These are phyloP conservation scores for Huso huso DNA, from an alignment of 2,797 vertebrate species.

Conservation along the genomic window DNA sequence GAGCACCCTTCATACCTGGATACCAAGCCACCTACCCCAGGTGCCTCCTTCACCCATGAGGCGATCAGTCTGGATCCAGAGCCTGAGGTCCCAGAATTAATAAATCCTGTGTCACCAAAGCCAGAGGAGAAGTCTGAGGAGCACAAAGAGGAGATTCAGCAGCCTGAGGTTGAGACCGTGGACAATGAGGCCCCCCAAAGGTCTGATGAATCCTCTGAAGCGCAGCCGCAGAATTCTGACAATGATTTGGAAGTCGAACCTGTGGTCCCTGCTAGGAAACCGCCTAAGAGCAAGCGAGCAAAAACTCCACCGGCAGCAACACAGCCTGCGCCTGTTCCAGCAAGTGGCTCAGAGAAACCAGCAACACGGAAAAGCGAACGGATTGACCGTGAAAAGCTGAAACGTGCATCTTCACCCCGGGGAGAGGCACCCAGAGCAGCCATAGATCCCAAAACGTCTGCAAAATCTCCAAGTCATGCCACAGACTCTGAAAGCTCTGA, in stretches of 20 bases:
- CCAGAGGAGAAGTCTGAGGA: conserved; percentile 54
- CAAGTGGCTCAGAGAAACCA: conserved; percentile 65
- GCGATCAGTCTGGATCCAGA: conserved; percentile 49
- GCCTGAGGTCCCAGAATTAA: conserved; percentile 38
- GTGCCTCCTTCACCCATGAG: conserved; percentile 42
- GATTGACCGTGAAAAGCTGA: conserved; percentile 90
- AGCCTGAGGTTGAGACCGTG: conserved; percentile 40
- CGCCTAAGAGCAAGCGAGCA: conserved; percentile 80
- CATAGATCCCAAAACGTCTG: conserved; percentile 64
- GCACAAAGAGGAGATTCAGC: conserved; percentile 34
- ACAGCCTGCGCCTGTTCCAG: conserved; percentile 43
- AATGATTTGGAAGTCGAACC: conserved; percentile 64
- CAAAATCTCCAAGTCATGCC: conserved; percentile 76
- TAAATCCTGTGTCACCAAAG: conserved; percentile 47
- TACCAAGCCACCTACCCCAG: conserved; percentile 72
- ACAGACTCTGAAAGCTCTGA: conserved; percentile 73
- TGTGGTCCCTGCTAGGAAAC: conserved; percentile 68
- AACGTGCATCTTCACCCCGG: conserved; percentile 78
- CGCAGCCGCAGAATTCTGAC: conserved; percentile 59
- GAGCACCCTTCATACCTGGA: conserved; percentile 52
- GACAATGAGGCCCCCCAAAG: conserved; percentile 45
- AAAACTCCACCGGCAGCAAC: conserved; percentile 64
- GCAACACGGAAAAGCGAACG: conserved; percentile 90
- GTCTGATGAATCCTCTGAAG: conserved; percentile 53
- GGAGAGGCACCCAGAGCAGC: conserved; percentile 70